A percentile compares a stretch with the other conserved stretches of the same genome.
Conservation (phyloP, 1,140 invertebrate genomes). For the Periplaneta americana region DNA sequence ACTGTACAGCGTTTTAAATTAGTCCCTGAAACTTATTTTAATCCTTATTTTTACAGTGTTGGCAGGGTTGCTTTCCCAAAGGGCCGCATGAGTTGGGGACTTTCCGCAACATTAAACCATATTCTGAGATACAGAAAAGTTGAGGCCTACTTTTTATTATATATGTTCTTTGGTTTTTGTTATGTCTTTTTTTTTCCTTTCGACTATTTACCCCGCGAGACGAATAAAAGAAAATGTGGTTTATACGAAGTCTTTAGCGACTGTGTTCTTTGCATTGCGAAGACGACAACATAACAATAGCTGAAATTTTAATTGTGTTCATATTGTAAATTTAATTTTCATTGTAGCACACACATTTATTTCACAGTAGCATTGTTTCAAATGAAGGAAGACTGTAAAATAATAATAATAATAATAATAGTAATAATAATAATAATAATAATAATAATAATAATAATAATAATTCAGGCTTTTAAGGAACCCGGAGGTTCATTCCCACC, state of each 20-base stretch:
- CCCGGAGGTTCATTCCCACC: no score
- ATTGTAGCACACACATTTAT: no score
- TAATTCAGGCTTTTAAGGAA: no score
- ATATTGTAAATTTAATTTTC: no score
- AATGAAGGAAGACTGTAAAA: no score
- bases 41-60: not conserved
- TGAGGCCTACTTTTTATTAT: not conserved
- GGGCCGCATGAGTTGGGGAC: not conserved
- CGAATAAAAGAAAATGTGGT: not conserved
- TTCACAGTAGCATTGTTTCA: no score
- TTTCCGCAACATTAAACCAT: not conserved
- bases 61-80: not conserved
- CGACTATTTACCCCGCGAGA: not conserved
- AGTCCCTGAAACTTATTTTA: not conserved
- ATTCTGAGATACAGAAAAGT: not conserved
- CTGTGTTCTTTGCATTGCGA: not conserved
- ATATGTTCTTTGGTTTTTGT: not conserved
- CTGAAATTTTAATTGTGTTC: no score
- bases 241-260: not conserved
- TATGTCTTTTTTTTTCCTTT: not conserved
- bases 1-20: no score
- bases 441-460: no score
- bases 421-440: no score
- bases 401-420: no score
- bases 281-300: not conserved